These are phyloP conservation scores for Thereva nobilitata DNA, from an alignment of 2,888 invertebrate genomes.

Conservation along the genomic window DNA sequence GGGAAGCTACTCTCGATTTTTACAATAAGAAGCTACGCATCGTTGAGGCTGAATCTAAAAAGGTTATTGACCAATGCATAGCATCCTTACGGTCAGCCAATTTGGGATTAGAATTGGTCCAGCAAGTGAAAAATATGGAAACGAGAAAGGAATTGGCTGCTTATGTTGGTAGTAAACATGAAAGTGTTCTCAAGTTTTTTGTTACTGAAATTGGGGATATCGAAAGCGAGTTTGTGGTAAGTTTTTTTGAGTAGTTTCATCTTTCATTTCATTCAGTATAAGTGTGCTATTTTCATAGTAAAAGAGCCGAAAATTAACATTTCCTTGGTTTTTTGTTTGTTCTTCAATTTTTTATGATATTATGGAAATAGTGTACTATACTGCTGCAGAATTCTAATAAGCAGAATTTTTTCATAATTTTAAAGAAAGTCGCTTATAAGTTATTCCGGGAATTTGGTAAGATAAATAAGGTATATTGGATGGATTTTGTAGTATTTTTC, in stretches of 20 bases:
- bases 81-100: constrained; percentile 79
- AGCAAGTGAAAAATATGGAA: constrained; percentile 79
- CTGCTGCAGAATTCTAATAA: too few species aligned
- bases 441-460: too few species aligned
- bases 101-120: constrained; percentile 76
- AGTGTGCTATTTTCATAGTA: too few species aligned
- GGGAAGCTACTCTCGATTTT: constrained; percentile 79
- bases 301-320: too few species aligned
- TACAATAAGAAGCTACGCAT: constrained; percentile 75
- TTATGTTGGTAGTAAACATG: constrained; percentile 79
- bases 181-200: constrained; percentile 82
- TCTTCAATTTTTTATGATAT: too few species aligned
- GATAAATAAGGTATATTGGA: too few species aligned
- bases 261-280: too few species aligned
- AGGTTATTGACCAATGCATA: constrained; percentile 85
- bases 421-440: too few species aligned
- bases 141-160: constrained; percentile 74
- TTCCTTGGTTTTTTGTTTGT: too few species aligned
- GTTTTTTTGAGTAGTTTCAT: constrained; percentile 40
- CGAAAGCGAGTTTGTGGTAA: constrained; percentile 72
- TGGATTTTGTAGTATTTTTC: too few species aligned
- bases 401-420: too few species aligned
- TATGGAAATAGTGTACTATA: too few species aligned
- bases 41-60: constrained; percentile 80
- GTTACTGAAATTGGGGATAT: constrained; percentile 77